Conservation (phyloP, 2,797 vertebrate species). For the Buceros bicornis region DNA sequence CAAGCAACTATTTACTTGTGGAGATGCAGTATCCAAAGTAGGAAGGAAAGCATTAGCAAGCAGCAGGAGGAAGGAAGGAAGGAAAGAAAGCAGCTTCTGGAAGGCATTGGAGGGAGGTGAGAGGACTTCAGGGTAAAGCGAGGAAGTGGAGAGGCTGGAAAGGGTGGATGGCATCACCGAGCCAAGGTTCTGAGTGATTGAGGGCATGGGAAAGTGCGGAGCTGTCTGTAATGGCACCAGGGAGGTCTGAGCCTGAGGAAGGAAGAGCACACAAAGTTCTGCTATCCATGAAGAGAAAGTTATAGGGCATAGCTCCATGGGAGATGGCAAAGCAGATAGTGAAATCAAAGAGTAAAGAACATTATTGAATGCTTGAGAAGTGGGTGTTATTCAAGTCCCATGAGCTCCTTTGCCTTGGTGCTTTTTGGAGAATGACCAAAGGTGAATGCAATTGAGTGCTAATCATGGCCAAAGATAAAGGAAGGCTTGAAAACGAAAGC, state of each 20-base stretch:
- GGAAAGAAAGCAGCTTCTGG: neutral
- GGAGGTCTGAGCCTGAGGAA: constrained; percentile 62
- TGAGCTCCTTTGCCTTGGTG: constrained; percentile 20
- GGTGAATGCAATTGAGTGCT: constrained; percentile 40
- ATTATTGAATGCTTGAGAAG: constrained; percentile 41
- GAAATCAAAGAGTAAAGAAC: constrained; percentile 32
- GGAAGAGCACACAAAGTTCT: constrained; percentile 23
- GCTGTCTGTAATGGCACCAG: constrained; percentile 21
- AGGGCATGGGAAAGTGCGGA: constrained; percentile 55
- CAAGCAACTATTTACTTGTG: neutral
- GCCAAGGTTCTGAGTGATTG: constrained; percentile 34
- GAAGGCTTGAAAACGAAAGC: constrained; percentile 56
- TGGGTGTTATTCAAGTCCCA: constrained; percentile 49
- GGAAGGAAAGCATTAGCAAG: constrained; percentile 1
- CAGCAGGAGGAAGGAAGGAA: neutral
- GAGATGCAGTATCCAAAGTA: neutral
- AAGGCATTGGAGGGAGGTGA: neutral
- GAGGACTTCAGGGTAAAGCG: neutral
- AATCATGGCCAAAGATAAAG: constrained; percentile 61
- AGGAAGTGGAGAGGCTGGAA: neutral
- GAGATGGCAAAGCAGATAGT: constrained; percentile 59
- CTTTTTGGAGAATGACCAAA: constrained; percentile 59
- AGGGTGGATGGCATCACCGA: neutral
- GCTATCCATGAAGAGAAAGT: constrained; percentile 24
- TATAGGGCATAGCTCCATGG: constrained; percentile 49